Percentiles rank a stretch among this genome's conserved stretches.
phyloP scores from a whole-genome alignment of 2,113 vertebrate genomes.

The Gnathonemus echidnorhynchus region DNA sequence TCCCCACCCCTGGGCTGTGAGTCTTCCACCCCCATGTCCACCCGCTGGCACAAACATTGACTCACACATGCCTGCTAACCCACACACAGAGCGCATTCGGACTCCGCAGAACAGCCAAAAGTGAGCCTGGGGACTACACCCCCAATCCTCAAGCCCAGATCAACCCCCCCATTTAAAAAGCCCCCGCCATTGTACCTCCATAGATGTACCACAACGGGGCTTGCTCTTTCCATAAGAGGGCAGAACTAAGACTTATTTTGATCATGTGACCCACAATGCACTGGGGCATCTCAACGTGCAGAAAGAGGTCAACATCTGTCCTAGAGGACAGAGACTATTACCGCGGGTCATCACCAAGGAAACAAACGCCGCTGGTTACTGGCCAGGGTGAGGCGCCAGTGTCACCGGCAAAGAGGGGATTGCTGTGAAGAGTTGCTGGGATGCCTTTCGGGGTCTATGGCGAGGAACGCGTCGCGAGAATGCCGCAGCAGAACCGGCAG shows the following conservation, averaged over 20 bases:
- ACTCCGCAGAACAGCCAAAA: not conserved
- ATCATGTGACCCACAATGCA: not conserved
- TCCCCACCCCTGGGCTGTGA: not conserved
- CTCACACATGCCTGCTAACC: conserved; percentile 14
- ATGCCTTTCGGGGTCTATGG: not conserved
- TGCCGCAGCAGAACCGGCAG: not conserved
- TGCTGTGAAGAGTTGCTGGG: not conserved
- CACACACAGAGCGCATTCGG: not conserved
- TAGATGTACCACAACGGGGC: not conserved
- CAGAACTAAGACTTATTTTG: not conserved
- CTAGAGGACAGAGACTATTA: not conserved
- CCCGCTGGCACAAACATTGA: not conserved
- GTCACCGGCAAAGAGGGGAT: not conserved
- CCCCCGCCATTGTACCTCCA: not conserved
- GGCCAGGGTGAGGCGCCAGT: not conserved
- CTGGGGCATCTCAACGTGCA: not conserved
- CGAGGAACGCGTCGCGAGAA: not conserved
- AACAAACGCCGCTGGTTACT: not conserved
- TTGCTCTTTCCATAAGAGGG: not conserved
- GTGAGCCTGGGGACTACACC: not conserved
- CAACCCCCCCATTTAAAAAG: not conserved
- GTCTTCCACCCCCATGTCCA: not conserved
- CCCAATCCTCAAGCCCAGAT: not conserved
- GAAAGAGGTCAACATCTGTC: not conserved
- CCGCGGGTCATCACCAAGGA: not conserved